A percentile compares a stretch with the other conserved stretches of the same genome.
phyloP scores from a whole-genome alignment of 2,113 vertebrate genomes.

The Nyctereutes procyonoides region DNA sequence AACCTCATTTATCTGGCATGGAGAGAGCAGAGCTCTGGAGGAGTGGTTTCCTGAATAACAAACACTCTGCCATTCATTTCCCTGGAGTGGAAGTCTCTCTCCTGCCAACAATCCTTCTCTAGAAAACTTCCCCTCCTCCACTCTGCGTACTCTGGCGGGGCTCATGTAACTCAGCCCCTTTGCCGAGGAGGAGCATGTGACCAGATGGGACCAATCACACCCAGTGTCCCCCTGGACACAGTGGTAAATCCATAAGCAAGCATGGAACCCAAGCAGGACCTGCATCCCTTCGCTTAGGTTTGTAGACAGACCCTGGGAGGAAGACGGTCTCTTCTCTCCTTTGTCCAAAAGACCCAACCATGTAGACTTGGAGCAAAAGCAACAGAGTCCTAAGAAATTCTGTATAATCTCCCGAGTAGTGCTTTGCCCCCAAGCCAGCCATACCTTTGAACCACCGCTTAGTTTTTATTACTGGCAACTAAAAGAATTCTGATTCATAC shows the following conservation, averaged over 20 bases:
- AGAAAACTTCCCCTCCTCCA: not conserved
- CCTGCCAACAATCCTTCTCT: constrained; percentile 62
- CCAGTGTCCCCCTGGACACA: not conserved
- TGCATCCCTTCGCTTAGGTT: not conserved
- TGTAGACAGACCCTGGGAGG: not conserved
- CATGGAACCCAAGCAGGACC: not conserved
- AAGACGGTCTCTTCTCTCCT: not conserved
- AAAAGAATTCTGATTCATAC: not conserved
- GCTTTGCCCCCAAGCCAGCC: not conserved
- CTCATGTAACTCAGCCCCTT: not conserved
- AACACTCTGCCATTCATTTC: constrained; percentile 74
- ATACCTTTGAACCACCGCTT: not conserved
- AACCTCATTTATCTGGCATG: constrained; percentile 71
- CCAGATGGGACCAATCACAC: not conserved
- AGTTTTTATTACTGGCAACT: not conserved
- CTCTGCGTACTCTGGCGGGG: not conserved
- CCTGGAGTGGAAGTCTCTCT: constrained; percentile 63
- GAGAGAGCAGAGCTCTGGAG: constrained; percentile 60
- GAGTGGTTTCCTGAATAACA: constrained; percentile 80
- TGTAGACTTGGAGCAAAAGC: not conserved
- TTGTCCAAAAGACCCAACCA: constrained; percentile 22
- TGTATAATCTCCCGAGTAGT: not conserved
- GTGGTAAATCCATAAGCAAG: not conserved
- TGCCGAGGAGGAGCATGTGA: not conserved
- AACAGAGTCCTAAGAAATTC: not conserved